Percentiles rank a stretch among this genome's conserved stretches.
Evolutionary conservation across 2,888 invertebrate species (phyloP).

Genomic region (Mythimna loreyi): DNA sequence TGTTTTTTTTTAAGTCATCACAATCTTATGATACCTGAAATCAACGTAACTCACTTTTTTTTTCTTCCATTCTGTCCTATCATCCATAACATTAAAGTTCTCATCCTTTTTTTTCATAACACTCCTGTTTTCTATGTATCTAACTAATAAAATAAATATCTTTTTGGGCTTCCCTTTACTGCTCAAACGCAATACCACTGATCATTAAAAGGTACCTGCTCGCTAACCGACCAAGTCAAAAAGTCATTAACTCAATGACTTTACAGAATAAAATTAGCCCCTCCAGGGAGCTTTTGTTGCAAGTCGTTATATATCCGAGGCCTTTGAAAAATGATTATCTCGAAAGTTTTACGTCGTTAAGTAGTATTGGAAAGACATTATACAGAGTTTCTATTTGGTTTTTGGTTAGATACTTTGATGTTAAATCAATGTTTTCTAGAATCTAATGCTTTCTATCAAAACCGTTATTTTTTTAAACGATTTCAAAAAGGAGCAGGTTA

Average conservation of each 20-base stretch:
- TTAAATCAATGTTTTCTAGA: slow-evolving; percentile 6
- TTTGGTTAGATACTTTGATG: background rate
- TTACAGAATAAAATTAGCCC: slow-evolving; percentile 58
- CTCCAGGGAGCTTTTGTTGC: slow-evolving; percentile 48
- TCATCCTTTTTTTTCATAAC: background rate
- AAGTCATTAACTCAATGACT: slow-evolving; percentile 63
- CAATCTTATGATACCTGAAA: too few relatives aligned
- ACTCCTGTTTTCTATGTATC: too few relatives aligned
- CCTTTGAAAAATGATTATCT: slow-evolving; percentile 81
- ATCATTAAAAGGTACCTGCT: slow-evolving; percentile 51
- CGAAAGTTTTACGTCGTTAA: slow-evolving; percentile 75
- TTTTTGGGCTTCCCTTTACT: background rate
- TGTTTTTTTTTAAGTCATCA: too few relatives aligned
- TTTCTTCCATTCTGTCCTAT: too few relatives aligned
- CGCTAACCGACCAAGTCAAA: slow-evolving; percentile 56
- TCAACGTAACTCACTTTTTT: too few relatives aligned
- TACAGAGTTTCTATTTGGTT: slow-evolving; percentile 10
- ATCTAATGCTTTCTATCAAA: background rate
- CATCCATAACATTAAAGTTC: background rate
- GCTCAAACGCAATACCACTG: slow-evolving; percentile 23
- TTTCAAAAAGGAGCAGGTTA: too few relatives aligned
- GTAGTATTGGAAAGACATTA: slow-evolving; percentile 67
- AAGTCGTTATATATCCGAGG: slow-evolving; percentile 51
- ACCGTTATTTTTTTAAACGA: too few relatives aligned
- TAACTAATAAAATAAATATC: background rate